Conservation (phyloP, 1,140 invertebrate species). For the Dendroctonus ponderosae region DNA sequence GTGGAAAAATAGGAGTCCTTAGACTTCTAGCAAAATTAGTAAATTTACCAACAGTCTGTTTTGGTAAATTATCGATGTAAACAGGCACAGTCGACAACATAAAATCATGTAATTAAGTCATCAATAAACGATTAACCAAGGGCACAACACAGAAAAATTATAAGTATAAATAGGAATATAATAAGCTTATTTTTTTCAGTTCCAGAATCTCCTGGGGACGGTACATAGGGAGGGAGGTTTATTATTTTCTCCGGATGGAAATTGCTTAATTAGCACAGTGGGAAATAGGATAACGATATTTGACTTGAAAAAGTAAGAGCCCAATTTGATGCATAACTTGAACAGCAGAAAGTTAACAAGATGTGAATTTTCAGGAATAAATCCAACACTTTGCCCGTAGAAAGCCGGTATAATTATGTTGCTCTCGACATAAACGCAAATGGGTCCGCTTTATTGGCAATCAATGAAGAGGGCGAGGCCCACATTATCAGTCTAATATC, state of each 20-base stretch:
- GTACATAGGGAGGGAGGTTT: constrained; percentile 90
- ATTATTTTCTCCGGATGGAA: constrained; percentile 86
- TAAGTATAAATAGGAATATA: too few species aligned
- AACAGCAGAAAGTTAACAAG: background rate
- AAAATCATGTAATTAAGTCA: too few species aligned
- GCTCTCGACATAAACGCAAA: constrained; percentile 84
- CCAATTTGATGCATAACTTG: constrained; percentile 2
- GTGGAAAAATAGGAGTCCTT: too few species aligned
- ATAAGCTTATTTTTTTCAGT: constrained; percentile 63
- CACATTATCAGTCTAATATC: constrained; percentile 86
- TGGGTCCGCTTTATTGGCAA: constrained; percentile 77
- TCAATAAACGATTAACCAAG: too few species aligned
- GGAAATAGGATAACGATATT: constrained; percentile 91
- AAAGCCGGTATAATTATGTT: constrained; percentile 83
- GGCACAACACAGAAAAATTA: too few species aligned
- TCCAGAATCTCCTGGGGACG: constrained; percentile 90
- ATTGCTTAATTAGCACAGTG: constrained; percentile 89
- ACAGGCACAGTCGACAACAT: too few species aligned
- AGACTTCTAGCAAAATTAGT: too few species aligned
- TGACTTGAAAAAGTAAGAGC: constrained; percentile 87
- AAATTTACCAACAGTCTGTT: too few species aligned
- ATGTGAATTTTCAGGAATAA: constrained; percentile 69
- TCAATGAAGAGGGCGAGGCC: constrained; percentile 90
- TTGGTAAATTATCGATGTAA: too few species aligned
- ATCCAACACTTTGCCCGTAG: constrained; percentile 81